These are phyloP conservation scores for Varecia variegata DNA, from an alignment of 2,797 vertebrate species.

Conservation along the genomic window DNA sequence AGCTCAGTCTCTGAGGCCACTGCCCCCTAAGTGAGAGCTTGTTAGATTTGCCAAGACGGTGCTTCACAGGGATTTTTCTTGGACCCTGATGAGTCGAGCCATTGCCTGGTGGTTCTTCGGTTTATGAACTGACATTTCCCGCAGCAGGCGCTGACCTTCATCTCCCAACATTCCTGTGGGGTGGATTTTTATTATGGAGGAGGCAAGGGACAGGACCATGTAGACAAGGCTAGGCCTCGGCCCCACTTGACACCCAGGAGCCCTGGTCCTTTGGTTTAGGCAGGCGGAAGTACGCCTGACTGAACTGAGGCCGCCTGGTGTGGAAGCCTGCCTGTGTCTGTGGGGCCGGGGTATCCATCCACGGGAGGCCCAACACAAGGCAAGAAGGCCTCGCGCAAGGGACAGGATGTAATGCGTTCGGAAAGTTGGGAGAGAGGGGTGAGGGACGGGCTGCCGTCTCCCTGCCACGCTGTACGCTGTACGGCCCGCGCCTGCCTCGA, in stretches of 20 bases:
- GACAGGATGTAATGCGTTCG: background rate
- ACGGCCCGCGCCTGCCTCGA: fast-evolving
- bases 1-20: background rate
- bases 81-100: background rate
- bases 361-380: too few species aligned
- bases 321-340: too few species aligned
- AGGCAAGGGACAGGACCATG: too few species aligned
- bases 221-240: background rate
- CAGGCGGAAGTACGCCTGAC: too few species aligned
- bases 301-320: background rate
- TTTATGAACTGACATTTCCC: background rate
- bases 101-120: background rate
- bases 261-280: background rate
- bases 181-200: background rate
- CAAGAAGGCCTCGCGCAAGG: background rate
- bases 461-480: fast-evolving
- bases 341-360: background rate
- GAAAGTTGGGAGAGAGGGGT: fast-evolving
- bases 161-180: background rate
- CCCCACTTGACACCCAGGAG: background rate
- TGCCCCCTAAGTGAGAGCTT: background rate
- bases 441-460: too few species aligned
- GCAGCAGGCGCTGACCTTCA: background rate
- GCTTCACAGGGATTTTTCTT: background rate
- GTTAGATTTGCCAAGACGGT: background rate